Evolutionary conservation across 2,888 invertebrate species (phyloP), one percentile per base, ranked within the genome.

Genomic region (Lissocephala sabroskyi): DNA sequence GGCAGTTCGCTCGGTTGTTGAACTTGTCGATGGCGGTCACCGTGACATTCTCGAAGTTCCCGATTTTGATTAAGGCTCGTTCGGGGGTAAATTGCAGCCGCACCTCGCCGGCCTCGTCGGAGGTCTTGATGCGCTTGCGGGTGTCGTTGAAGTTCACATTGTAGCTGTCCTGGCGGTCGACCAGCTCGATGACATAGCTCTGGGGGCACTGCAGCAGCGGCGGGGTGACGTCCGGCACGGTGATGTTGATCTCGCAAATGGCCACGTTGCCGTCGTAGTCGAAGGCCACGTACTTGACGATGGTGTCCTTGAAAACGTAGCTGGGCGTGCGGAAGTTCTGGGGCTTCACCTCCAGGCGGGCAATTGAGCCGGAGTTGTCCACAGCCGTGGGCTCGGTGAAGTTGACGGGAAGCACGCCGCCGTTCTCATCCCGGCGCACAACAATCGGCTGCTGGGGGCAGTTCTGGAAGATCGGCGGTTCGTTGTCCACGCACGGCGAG

Each of bases 251-350:
- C 87, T 95, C 94, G 80, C 98, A 98, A 80, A 96, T 96, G 10
- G 97, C 98, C 10, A 96, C 96, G 80, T 98, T 98, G 62, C 97
- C 97, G 79, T 97, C 97, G 75, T 95, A 96, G 86, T 98, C 98
- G 77, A 95, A 98, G 2, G 98, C 98, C 1, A 97, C 93, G 78
- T 97, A 98, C 86, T 95, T 93, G 0, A 97, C 95, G 19, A 95
- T 93, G 79, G 94, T 94, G 60, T 97, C 96, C 79, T 95, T 91
- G 84, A 97, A 96, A 9, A 96, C 89, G 81, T 91, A 90, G 59
- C 94, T 88, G 0, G 96, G 96, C 1, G 95, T 95, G 78, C 89
- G 91, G 85, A 97, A 97, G 67, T 93, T 95, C 64, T 92, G 91
- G 0, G 97, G 97, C 63, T 95, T 95, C 0, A 97, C 92, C 87